Evolutionary conservation across 2,113 vertebrate species (phyloP).

Genomic region (Cochlearius cochlearius): DNA sequence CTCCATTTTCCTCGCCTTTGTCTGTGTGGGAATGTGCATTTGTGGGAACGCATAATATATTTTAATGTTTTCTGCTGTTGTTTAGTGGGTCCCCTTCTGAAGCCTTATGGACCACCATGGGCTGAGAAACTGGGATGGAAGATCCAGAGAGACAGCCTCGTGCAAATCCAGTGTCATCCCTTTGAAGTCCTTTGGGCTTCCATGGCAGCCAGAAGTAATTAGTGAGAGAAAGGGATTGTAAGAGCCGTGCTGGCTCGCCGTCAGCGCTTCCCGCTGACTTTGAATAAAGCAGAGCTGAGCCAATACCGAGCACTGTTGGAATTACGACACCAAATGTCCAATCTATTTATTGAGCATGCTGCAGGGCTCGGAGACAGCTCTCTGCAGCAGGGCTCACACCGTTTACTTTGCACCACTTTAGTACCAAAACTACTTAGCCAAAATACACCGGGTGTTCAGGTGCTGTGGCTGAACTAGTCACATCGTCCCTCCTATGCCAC

Average conservation of each 20-base stretch:
- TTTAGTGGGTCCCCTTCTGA: not conserved
- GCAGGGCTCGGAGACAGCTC: not conserved
- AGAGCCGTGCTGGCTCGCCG: not conserved
- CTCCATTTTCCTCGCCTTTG: conserved; percentile 8
- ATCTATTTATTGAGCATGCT: fast-evolving
- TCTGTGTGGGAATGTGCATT: conserved; percentile 23
- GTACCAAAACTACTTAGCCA: not conserved
- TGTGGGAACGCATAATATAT: not conserved
- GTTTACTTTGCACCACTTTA: fast-evolving
- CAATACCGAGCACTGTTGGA: not conserved
- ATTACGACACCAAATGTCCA: fast-evolving
- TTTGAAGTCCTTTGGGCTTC: conserved; percentile 38
- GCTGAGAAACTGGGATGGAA: not conserved
- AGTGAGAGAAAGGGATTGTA: not conserved
- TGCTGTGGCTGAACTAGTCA: not conserved
- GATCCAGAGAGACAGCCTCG: not conserved
- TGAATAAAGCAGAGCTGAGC: not conserved
- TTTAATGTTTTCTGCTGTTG: conserved; percentile 15
- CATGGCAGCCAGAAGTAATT: conserved; percentile 46
- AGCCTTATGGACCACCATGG: conserved; percentile 14
- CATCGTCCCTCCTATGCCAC: not conserved
- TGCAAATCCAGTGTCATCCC: not conserved
- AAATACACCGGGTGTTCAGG: not conserved
- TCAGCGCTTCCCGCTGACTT: not conserved
- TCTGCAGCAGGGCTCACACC: fast-evolving